Conservation (phyloP, 2,888 invertebrate species). For the Calliopum simillimum region DNA sequence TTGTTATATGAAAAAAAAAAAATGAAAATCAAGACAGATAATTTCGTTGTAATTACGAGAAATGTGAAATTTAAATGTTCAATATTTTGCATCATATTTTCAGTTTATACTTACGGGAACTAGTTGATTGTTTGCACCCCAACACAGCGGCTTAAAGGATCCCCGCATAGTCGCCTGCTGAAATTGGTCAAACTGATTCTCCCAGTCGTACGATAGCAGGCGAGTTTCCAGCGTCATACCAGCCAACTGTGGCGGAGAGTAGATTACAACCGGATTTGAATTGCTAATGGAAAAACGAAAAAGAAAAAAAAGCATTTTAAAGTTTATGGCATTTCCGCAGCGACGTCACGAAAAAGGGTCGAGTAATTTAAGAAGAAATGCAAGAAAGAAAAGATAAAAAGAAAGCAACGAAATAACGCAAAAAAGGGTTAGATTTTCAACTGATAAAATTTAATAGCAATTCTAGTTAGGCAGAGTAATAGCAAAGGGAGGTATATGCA, state of each 20-base stretch:
- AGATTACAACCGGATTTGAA: constrained; percentile 73
- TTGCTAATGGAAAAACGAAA: constrained; percentile 66
- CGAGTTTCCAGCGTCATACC: constrained; percentile 75
- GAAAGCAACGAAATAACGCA: constrained; percentile 17
- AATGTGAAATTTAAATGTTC: no score
- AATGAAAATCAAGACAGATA: no score
- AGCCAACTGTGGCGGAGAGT: constrained; percentile 72
- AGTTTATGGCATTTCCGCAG: constrained; percentile 12
- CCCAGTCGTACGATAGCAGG: constrained; percentile 74
- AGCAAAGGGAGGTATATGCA: not conserved
- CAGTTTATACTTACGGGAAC: constrained; percentile 68
- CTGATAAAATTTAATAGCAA: constrained; percentile 8
- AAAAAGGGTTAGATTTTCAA: constrained; percentile 20
- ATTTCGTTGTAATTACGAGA: no score
- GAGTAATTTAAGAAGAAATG: not conserved
- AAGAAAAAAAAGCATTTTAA: constrained; percentile 11
- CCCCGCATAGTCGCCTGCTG: constrained; percentile 73
- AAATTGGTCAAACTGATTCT: constrained; percentile 73
- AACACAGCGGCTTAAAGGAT: constrained; percentile 74
- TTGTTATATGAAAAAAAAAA: no score
- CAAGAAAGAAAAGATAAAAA: constrained; percentile 11
- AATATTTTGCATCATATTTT: no score
- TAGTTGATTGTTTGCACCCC: constrained; percentile 70
- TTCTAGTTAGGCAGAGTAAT: no score
- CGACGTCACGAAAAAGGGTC: not conserved